phyloP scores from a whole-genome alignment of 2,888 invertebrate species.

The Sesia bembeciformis region DNA sequence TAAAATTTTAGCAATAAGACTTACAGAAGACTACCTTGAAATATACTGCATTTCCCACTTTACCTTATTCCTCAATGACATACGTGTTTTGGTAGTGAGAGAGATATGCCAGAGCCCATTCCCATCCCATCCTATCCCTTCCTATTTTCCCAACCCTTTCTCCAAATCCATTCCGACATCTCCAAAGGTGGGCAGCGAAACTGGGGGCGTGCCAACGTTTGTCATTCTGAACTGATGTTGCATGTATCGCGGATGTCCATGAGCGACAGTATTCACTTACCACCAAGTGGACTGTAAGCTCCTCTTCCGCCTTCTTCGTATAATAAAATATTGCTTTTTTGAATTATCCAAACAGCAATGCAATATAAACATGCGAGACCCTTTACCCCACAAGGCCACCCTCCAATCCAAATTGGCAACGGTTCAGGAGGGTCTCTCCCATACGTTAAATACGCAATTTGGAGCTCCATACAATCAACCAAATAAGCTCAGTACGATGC shows the following conservation, averaged over 20 bases:
- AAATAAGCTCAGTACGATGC: slow-evolving; percentile 64
- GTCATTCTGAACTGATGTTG: background rate
- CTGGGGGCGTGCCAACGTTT: background rate
- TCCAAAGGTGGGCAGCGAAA: too few relatives aligned
- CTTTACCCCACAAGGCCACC: slow-evolving; percentile 25
- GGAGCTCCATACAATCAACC: slow-evolving; percentile 60
- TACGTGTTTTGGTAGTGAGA: too few relatives aligned
- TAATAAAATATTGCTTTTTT: background rate
- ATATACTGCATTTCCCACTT: too few relatives aligned
- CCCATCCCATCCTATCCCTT: too few relatives aligned
- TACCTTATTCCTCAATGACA: too few relatives aligned
- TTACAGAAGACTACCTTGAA: too few relatives aligned
- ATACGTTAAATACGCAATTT: slow-evolving; percentile 71
- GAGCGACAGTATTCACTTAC: too few relatives aligned
- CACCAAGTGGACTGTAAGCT: background rate
- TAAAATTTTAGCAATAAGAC: too few relatives aligned
- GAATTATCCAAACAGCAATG: slow-evolving; percentile 24
- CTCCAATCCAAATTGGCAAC: slow-evolving; percentile 59
- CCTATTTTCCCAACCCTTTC: too few relatives aligned
- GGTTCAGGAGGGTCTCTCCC: slow-evolving; percentile 59
- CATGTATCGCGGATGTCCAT: background rate
- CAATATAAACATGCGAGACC: slow-evolving; percentile 43
- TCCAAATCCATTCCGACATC: too few relatives aligned
- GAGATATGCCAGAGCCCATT: too few relatives aligned
- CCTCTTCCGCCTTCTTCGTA: background rate